Evolutionary conservation across 2,113 vertebrate species (phyloP), one percentile per base, ranked within the genome.

Genomic region (Rattus norvegicus): DNA sequence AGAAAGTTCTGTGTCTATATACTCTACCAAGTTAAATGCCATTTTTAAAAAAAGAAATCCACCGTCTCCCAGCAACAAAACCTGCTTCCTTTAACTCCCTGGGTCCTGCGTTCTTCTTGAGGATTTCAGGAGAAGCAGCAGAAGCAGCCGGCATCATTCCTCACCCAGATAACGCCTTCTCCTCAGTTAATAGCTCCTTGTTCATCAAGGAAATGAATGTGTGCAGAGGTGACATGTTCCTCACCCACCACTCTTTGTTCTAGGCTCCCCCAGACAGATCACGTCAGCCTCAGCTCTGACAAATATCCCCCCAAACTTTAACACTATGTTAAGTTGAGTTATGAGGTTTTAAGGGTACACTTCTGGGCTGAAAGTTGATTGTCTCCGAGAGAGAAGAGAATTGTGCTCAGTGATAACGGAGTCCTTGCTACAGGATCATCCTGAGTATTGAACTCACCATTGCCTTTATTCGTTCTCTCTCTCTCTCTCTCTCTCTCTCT

Each of bases 121-220:
- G 95, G 87, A 86, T 97, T 94, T 94, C 47, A 47, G 94, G 92
- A 94, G 98, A 97, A 98, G 96, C 96, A 91, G 97, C 97, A 36
- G 92, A 97, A 97, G 97, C 97, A 97, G 96, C 98, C 93, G 4
- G 93, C 94, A 75, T 97, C 98, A 97, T 98, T 97, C 97, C 98
- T 98, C 98, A 98, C 96, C 90, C 96, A 97, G 98, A 98, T 98
- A 98, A 98, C 95, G 98, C 98, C 96, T 98, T 97, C 98, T 97
- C 90, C 59, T 96, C 90, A 54, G 95, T 98, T 98, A 98, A 98
- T 98, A 98, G 98, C 97, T 97, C 98, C 98, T 97, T 99, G 98
- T 98, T 99, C 98, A 98, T 99, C 99, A 99, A 98, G 98, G 98
- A 98, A 98, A 99, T 92, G 93, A 97, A 99, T 99, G 98, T 96